phyloP scores from a whole-genome alignment of 2,797 vertebrate species.

The Hypotaenidia okinawae region DNA sequence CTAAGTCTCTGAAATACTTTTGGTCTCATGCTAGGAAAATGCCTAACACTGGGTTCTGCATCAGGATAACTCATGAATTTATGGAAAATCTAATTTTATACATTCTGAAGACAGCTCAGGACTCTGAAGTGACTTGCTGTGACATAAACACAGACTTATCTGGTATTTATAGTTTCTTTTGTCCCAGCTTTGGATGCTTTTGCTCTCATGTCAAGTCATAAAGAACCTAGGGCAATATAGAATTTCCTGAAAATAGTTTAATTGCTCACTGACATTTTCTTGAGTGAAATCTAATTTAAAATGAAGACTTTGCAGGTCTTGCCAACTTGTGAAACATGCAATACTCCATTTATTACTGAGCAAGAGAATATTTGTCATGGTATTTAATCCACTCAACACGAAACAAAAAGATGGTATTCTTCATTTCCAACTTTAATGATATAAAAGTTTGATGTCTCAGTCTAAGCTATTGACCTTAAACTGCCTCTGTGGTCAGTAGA shows the following conservation, averaged over 20 bases:
- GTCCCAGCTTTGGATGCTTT: slow-evolving; percentile 31
- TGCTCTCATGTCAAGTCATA: slow-evolving; percentile 17
- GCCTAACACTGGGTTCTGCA: background rate
- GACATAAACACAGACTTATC: background rate
- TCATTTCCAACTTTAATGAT: slow-evolving; percentile 24
- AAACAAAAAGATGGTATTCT: background rate
- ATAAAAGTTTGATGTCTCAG: background rate
- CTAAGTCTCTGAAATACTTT: background rate
- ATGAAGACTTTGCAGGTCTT: slow-evolving; percentile 8
- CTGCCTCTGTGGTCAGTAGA: slow-evolving; percentile 9
- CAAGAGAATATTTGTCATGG: background rate
- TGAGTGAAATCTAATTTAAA: slow-evolving; percentile 45
- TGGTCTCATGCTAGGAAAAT: background rate
- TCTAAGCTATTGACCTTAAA: slow-evolving; percentile 25
- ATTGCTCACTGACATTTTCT: slow-evolving; percentile 50
- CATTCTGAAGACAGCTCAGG: background rate
- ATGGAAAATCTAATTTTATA: slow-evolving; percentile 24
- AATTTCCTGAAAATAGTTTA: slow-evolving; percentile 59
- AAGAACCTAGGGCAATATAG: slow-evolving; percentile 20
- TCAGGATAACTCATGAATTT: background rate
- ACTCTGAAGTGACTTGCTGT: slow-evolving; percentile 14
- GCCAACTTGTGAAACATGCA: slow-evolving; percentile 26
- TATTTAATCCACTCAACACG: background rate
- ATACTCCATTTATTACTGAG: slow-evolving; percentile 8
- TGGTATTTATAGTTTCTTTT: slow-evolving; percentile 58